phyloP scores from a whole-genome alignment of 2,113 vertebrate species.

The Panthera leo region DNA sequence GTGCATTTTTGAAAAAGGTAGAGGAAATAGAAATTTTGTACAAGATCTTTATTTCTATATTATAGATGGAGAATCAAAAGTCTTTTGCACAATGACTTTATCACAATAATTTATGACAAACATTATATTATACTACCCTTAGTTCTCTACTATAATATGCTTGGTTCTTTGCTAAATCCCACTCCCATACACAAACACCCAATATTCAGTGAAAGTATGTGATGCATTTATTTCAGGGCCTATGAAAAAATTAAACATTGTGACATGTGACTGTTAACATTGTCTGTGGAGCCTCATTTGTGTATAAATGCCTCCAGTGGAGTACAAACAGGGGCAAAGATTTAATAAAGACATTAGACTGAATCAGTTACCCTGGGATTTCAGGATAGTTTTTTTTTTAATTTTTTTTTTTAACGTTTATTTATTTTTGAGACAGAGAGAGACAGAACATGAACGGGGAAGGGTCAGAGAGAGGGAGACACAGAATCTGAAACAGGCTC shows the following conservation, averaged over 20 bases:
- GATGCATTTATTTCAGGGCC: not conserved
- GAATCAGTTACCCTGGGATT: not conserved
- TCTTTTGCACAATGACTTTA: constrained; percentile 3
- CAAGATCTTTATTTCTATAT: not conserved
- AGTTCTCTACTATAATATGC: not conserved
- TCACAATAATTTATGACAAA: constrained; percentile 20
- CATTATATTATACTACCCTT: not conserved
- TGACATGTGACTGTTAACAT: not conserved
- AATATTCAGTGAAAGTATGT: constrained; percentile 40
- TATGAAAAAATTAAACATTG: not conserved
- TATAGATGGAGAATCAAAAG: not conserved
- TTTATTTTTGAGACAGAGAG: too few species aligned
- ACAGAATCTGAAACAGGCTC: too few species aligned
- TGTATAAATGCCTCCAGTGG: not conserved
- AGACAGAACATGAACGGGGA: too few species aligned
- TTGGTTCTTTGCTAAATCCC: constrained; percentile 28
- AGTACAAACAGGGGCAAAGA: not conserved
- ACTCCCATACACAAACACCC: not conserved
- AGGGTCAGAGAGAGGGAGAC: too few species aligned
- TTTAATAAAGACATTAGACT: constrained; percentile 22
- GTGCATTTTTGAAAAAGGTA: constrained; percentile 46
- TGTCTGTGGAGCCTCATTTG: not conserved
- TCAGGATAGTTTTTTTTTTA: not conserved
- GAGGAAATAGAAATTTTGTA: constrained; percentile 35
- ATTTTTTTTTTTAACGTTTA: too few species aligned